Conservation (phyloP, 2,113 vertebrate species). For the Hippocampus zosterae region DNA sequence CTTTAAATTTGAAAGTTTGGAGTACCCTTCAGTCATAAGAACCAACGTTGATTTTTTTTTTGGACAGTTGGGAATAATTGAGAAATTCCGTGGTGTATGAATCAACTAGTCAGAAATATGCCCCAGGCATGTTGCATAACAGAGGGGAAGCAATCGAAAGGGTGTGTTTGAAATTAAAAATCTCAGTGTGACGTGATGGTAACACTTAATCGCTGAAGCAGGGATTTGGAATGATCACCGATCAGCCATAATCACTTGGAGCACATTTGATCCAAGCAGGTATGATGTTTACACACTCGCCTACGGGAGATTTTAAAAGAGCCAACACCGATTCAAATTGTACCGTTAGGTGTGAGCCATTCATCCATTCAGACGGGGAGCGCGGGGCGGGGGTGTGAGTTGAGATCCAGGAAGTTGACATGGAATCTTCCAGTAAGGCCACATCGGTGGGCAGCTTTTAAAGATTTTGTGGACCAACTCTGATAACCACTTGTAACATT, state of each 20-base stretch:
- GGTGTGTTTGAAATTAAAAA: not conserved
- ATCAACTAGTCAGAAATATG: too few species aligned
- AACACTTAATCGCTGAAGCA: not conserved
- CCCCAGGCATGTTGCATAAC: too few species aligned
- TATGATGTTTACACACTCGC: conserved; percentile 5
- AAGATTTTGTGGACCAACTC: not conserved
- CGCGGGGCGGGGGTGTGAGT: not conserved
- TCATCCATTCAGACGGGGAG: conserved; percentile 12
- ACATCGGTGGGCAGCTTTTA: conserved; percentile 1
- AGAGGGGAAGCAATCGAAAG: too few species aligned
- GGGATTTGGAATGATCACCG: conserved; percentile 10
- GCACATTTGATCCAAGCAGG: conserved; percentile 1
- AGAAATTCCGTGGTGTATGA: too few species aligned
- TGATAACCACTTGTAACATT: not conserved
- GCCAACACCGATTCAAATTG: conserved; percentile 24
- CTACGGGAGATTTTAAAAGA: not conserved
- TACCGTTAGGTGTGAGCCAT: conserved; percentile 8
- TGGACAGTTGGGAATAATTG: too few species aligned
- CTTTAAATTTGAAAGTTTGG: too few species aligned
- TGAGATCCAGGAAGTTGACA: conserved; percentile 56
- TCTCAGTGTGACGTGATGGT: not conserved
- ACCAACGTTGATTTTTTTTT: not conserved
- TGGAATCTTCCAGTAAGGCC: conserved; percentile 4
- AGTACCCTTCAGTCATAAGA: not conserved
- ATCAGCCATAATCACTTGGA: conserved; percentile 4